phyloP scores from a whole-genome alignment of 2,888 invertebrate genomes.

The Chloroclysta siterata region DNA sequence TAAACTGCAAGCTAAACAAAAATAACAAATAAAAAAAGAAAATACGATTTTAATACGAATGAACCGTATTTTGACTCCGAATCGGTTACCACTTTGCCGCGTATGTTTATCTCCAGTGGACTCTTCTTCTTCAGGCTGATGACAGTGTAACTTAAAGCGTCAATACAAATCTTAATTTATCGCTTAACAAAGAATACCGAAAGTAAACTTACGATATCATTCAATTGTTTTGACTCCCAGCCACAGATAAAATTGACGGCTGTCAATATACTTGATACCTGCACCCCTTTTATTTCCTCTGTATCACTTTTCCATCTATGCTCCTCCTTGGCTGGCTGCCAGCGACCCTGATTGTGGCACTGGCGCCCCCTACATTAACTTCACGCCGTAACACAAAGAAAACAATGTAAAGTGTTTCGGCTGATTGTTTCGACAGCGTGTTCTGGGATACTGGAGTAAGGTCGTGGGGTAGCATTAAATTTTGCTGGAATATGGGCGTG shows the following conservation, averaged over 20 bases:
- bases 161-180: too few relatives aligned
- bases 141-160: too few relatives aligned
- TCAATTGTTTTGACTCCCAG: neutral
- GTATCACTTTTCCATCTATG: constrained; percentile 47
- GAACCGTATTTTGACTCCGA: too few relatives aligned
- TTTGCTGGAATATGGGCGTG: neutral
- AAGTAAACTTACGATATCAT: too few relatives aligned
- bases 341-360: constrained; percentile 50
- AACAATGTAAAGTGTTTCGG: constrained; percentile 42
- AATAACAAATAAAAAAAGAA: too few relatives aligned
- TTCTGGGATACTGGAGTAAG: constrained; percentile 30
- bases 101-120: too few relatives aligned
- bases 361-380: constrained; percentile 52
- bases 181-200: too few relatives aligned
- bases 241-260: too few relatives aligned
- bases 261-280: neutral
- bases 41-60: too few relatives aligned
- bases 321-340: constrained; percentile 51
- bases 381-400: constrained; percentile 44
- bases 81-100: too few relatives aligned
- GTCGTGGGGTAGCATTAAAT: neutral
- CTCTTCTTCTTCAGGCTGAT: too few relatives aligned
- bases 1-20: too few relatives aligned
- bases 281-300: neutral
- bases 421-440: constrained; percentile 43